Percentiles rank a stretch among this genome's conserved stretches.
phyloP scores from a whole-genome alignment of 2,888 invertebrate species.

The Aporophyla lueneburgensis region DNA sequence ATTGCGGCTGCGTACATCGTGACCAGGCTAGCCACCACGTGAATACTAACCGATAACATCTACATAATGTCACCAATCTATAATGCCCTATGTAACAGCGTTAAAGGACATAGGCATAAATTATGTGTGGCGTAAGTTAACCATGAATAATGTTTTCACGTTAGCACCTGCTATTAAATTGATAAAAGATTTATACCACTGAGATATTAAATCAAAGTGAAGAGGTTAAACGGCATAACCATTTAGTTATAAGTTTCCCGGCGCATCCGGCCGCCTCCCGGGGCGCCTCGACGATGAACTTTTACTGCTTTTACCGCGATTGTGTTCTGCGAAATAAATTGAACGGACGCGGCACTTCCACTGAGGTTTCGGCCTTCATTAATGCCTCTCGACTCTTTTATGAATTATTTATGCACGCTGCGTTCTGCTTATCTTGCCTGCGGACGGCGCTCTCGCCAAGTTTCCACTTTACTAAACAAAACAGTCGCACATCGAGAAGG shows the following conservation, averaged over 20 bases:
- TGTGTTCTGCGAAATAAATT: constrained; percentile 69
- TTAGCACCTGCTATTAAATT: constrained; percentile 35
- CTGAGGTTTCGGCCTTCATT: constrained; percentile 85
- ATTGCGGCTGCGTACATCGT: constrained; percentile 70
- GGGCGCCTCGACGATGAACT: constrained; percentile 65
- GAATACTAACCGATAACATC: constrained; percentile 66
- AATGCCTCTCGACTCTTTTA: constrained; percentile 85
- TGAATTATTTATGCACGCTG: constrained; percentile 87
- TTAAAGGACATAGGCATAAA: constrained; percentile 33
- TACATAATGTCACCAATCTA: constrained; percentile 58
- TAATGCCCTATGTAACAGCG: constrained; percentile 35
- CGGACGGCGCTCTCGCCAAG: constrained; percentile 76
- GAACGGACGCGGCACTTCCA: constrained; percentile 74
- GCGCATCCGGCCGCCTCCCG: constrained; percentile 62
- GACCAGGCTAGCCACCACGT: constrained; percentile 58
- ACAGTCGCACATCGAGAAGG: constrained; percentile 81
- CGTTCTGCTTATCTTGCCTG: constrained; percentile 82
- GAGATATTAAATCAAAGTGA: constrained; percentile 40
- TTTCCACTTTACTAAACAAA: constrained; percentile 88
- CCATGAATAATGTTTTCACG: constrained; percentile 21
- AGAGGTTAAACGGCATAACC: constrained; percentile 52
- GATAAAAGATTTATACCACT: constrained; percentile 27
- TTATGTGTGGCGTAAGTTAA: constrained; percentile 13
- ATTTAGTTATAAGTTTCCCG: constrained; percentile 61
- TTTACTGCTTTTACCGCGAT: constrained; percentile 74